Evolutionary conservation across 2,888 invertebrate species (phyloP), one percentile per base, ranked within the genome.

Genomic region (Ophonus ardosiacus): DNA sequence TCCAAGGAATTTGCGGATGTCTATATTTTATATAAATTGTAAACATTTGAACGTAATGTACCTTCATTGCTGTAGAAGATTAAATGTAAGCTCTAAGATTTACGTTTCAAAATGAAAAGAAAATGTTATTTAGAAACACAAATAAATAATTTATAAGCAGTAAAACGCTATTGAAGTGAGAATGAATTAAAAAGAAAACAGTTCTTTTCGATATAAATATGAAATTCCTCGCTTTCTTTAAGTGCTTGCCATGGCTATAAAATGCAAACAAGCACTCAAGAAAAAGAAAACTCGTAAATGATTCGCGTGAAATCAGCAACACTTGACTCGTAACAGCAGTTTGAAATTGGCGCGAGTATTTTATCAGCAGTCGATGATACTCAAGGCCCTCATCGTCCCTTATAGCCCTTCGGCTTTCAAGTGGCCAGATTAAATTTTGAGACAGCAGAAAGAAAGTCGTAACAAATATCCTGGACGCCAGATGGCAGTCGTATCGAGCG

Each of bases 361-460:
- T 84, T 84, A 84, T 84, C 78, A 63, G 68, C 56, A 40, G 51
- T 84, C 79, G 63, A 84, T 84, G 78, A 84, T 84, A 79, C 84
- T 84, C 68, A 56, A 63, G 78, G 65, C 65, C 51, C 84, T 79
- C 79, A 84, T 84, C 84, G 65, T 83, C 59, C 78, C 78, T 84
- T 79, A 84, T 84, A 79, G 79, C 79, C 65, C 51, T 68, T 74
- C 65, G 31, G 79, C 63, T 51, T 76, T 79, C 63, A 78, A 84
- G 79, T 84, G 65, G 78, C 65, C 78, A 84, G 84, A 84, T 84
- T 84, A 84, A 79, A 84, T 84, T 84, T 84, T 84, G 78, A 84
- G 79, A 84, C 84, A 78, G 76, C 84, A 78, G 84, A 84, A 83
- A 84, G 84, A 79, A 84, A 84, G 78, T 84, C 84, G 84, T 84